Base-by-base conservation (phyloP, 2,888 invertebrate genomes). In the Congeria kusceri region DNA sequence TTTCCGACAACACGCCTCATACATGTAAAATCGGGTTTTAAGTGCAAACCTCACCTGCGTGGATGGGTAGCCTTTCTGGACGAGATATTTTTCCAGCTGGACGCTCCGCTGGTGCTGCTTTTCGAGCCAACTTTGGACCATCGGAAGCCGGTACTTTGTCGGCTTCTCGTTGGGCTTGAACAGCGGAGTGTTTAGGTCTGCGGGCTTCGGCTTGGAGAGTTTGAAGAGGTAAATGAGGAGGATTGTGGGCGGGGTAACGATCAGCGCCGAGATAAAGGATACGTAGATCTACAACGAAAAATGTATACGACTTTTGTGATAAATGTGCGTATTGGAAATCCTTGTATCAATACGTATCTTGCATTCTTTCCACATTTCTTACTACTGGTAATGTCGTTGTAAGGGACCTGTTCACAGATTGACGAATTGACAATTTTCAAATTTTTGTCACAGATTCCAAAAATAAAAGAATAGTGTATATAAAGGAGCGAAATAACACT, bases 201-300 rank as follows among this genome's bases (percentile, higher is more conserved):
- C 58, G 2, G 71, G 53, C 25, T 76, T 80, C 11, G 66, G 68
- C 70, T 81, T 83, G 0, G 86, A 79, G 63, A 85, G 73, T 70
- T 86, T 85, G 74, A 87, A 87, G 66, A 87, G 29, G 53, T 84
- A 74, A 13, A 86, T 85, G 18, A 86, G 69, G 5, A 84, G 20
- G 1, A 86, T 63, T 0, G 80, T 80, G 1, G 82, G 71, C 1
- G 86, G 80, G 0, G 87, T 86, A 18, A 85, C 82, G 15, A 87
- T 86, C 23, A 86, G 53, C 0, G 87, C 83, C 58, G 83, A 80
- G 15, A 85, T 72, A 7, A 86, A 15, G 0, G 87, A 86, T 18
- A 83, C 77, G 56, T 84, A 86, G 1, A 86, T 65, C 83, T 83
- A 62, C 18, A 67, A 32, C 11, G 61, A 25, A 28, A 28, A 56